Percentiles rank a stretch among this genome's conserved stretches.
Conservation (phyloP, 2,797 vertebrate genomes). For the Catamblyrhynchus diadema region DNA sequence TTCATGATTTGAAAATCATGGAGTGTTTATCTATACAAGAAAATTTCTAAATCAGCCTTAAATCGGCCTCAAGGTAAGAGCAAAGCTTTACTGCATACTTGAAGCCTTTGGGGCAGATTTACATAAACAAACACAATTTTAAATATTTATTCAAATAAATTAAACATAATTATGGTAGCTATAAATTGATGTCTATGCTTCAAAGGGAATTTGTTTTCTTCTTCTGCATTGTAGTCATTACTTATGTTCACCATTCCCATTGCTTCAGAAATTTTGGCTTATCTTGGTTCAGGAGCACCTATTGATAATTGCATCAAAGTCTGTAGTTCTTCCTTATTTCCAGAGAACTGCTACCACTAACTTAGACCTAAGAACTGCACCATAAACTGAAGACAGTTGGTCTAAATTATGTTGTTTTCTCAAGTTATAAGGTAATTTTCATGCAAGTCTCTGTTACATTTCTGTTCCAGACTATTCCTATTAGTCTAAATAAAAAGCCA, state of each 20-base stretch:
- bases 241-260: not conserved
- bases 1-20: conserved; percentile 37
- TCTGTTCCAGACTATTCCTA: not conserved
- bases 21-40: not conserved
- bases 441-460: not conserved
- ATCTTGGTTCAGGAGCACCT: not conserved
- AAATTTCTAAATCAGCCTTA: conserved; percentile 30
- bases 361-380: not conserved
- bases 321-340: not conserved
- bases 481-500: not conserved
- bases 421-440: not conserved
- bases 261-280: not conserved
- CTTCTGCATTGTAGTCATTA: not conserved
- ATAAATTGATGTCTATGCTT: not conserved
- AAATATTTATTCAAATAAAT: not conserved
- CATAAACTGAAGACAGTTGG: not conserved
- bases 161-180: not conserved
- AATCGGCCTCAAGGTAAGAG: not conserved
- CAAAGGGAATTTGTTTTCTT: not conserved
- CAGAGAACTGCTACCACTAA: not conserved
- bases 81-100: not conserved
- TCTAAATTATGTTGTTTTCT: not conserved
- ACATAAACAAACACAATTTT: not conserved
- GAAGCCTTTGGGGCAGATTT: not conserved
- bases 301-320: not conserved